phyloP scores from a whole-genome alignment of 2,113 vertebrate species.

The Mungos mungo region DNA sequence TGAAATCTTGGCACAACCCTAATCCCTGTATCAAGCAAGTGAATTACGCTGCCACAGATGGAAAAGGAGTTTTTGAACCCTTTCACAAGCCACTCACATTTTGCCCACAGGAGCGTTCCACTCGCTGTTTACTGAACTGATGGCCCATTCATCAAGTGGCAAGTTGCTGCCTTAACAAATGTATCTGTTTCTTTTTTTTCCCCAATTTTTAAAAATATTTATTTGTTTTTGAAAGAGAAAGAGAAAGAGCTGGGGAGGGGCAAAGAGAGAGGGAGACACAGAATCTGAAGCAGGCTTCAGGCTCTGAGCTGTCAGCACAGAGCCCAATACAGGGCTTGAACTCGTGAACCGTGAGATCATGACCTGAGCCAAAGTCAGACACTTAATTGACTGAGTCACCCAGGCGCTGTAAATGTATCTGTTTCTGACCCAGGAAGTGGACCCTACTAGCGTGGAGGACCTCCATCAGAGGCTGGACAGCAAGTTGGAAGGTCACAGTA shows the following conservation, averaged over 20 bases:
- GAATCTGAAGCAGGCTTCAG: no score
- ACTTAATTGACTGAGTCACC: no score
- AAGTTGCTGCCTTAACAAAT: neutral
- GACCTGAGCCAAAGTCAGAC: no score
- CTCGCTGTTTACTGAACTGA: neutral
- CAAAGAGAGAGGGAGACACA: no score
- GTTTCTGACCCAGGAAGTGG: neutral
- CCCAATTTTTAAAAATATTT: no score
- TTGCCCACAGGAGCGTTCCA: neutral
- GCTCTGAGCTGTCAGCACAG: no score
- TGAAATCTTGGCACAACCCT: neutral
- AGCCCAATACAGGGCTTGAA: no score
- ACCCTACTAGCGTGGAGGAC: neutral
- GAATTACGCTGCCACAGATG: neutral
- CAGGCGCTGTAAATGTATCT: neutral
- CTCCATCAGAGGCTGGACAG: neutral
- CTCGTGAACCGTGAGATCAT: no score
- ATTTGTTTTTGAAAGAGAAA: no score
- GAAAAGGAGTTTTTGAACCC: neutral
- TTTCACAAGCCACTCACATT: neutral
- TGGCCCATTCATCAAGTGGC: neutral
- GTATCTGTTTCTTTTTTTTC: neutral
- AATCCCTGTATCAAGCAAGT: neutral
- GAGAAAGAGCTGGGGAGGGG: no score
- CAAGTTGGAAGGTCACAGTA: neutral